phyloP scores from a whole-genome alignment of 2,797 vertebrate species.

The Brotula barbata region DNA sequence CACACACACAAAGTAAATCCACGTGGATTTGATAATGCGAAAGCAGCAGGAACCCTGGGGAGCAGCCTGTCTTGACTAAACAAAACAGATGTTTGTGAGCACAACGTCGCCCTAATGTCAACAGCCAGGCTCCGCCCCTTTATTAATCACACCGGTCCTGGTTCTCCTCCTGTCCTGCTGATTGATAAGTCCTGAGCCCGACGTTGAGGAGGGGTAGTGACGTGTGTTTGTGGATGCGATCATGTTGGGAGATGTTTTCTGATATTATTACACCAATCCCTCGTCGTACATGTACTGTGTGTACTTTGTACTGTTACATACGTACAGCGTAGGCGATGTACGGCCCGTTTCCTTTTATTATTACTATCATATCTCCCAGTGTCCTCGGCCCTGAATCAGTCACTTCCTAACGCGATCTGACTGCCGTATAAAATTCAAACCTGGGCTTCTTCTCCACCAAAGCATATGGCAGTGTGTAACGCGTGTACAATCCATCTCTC shows the following conservation, averaged over 20 bases:
- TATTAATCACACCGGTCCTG: slow-evolving; percentile 38
- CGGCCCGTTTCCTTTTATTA: no score
- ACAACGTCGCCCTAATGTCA: slow-evolving; percentile 62
- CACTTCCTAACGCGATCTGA: slow-evolving; percentile 12
- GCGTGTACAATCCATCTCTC: slow-evolving; percentile 41
- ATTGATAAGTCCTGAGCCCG: not conserved
- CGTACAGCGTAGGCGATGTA: no score
- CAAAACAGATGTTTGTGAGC: slow-evolving; percentile 70
- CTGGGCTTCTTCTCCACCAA: not conserved
- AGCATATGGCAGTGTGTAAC: slow-evolving; percentile 52
- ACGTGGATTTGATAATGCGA: slow-evolving; percentile 56
- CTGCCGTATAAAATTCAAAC: slow-evolving; percentile 11
- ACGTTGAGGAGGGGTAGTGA: no score
- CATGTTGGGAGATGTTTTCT: no score
- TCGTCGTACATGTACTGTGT: no score
- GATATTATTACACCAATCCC: no score
- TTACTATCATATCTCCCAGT: no score
- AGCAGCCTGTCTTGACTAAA: slow-evolving; percentile 64
- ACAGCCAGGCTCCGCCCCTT: slow-evolving; percentile 34
- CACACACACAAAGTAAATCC: slow-evolving; percentile 34
- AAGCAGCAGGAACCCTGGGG: slow-evolving; percentile 60
- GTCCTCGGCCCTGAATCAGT: slow-evolving; percentile 21
- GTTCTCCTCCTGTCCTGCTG: slow-evolving; percentile 24
- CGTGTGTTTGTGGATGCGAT: not conserved
- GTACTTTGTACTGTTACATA: no score